Percentiles rank a stretch among this genome's conserved stretches.
Evolutionary conservation across 2,888 invertebrate species (phyloP).

Genomic region (Cantharis lateralis): DNA sequence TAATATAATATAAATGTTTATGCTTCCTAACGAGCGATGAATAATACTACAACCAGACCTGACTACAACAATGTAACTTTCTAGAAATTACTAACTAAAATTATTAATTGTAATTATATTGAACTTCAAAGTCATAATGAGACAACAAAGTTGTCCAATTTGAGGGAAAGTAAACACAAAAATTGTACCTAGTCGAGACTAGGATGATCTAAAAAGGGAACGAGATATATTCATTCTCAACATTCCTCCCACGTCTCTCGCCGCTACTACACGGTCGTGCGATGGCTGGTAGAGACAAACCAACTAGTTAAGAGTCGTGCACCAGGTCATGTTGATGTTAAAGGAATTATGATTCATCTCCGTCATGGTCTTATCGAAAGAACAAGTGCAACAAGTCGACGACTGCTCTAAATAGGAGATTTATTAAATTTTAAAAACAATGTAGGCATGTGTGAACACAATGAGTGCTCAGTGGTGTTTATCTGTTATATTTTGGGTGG

Average conservation of each 20-base stretch:
- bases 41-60: neutral
- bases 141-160: neutral
- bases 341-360: slow-evolving; percentile 39
- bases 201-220: slow-evolving; percentile 27
- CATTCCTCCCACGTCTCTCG: slow-evolving; percentile 27
- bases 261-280: slow-evolving; percentile 5
- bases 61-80: neutral
- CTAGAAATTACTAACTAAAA: neutral
- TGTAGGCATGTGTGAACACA: slow-evolving; percentile 35
- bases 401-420: slow-evolving; percentile 12
- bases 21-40: neutral
- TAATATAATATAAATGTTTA: neutral
- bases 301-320: slow-evolving; percentile 10
- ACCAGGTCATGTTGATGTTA: neutral
- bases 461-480: slow-evolving; percentile 38
- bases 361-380: slow-evolving; percentile 47
- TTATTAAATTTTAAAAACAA: slow-evolving; percentile 12
- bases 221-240: slow-evolving; percentile 26
- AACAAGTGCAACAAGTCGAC: slow-evolving; percentile 18
- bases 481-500: slow-evolving; percentile 32
- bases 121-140: neutral
- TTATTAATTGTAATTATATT: neutral
- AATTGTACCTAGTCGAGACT: neutral
- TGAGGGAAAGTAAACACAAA: neutral
- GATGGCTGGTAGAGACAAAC: slow-evolving; percentile 13